phyloP scores from a whole-genome alignment of 2,113 vertebrate species.

The Tor tambroides region DNA sequence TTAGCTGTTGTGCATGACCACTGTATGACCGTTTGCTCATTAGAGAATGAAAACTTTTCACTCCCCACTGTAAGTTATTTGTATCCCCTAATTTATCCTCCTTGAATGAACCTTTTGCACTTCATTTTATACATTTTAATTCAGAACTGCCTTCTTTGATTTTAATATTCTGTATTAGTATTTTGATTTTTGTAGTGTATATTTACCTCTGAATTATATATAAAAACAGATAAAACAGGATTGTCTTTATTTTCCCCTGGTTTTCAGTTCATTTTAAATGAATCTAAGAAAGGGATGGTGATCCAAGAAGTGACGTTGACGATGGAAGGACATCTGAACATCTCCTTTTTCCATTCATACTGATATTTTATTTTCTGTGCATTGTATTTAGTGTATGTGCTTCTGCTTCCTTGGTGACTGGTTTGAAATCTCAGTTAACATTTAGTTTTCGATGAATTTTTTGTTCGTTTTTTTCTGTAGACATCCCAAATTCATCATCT shows the following conservation, averaged over 20 bases:
- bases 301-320: background rate
- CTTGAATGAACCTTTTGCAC: background rate
- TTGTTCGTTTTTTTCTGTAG: no score
- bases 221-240: background rate
- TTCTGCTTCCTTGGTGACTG: background rate
- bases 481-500: slow-evolving; percentile 4
- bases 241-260: background rate
- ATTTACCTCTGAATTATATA: background rate
- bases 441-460: background rate
- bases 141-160: background rate
- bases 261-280: background rate
- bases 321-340: slow-evolving; percentile 6
- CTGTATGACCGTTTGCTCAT: background rate
- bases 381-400: background rate
- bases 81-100: background rate
- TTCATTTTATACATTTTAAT: background rate
- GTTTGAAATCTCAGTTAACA: background rate
- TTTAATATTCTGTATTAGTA: background rate
- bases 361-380: slow-evolving; percentile 2
- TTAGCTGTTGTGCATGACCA: background rate
- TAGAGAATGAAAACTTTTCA: slow-evolving; percentile 17
- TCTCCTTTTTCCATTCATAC: slow-evolving; percentile 27
- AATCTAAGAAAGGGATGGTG: background rate
- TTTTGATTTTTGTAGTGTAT: background rate
- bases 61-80: slow-evolving; percentile 6